Percentiles rank a stretch among this genome's conserved stretches.
Conservation (phyloP, 1,140 invertebrate species). For the Meloidogyne floridensis region DNA sequence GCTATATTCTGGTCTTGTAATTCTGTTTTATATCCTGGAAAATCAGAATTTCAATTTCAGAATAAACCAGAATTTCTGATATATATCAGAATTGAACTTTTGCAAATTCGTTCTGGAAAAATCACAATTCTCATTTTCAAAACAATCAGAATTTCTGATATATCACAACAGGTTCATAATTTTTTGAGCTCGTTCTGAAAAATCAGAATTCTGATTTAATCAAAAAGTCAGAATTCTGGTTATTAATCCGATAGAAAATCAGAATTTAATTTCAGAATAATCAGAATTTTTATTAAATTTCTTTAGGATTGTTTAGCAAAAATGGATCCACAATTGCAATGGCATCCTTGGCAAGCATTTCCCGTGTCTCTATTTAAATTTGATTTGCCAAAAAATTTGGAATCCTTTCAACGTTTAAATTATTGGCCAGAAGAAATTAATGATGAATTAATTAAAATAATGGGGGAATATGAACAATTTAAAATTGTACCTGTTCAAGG, state of each 20-base stretch:
- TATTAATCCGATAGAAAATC: neutral
- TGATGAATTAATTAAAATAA: conserved; percentile 23
- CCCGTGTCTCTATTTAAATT: conserved; percentile 38
- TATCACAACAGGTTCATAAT: too few species aligned
- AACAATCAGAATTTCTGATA: too few species aligned
- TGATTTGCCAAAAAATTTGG: neutral
- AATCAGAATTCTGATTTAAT: too few species aligned
- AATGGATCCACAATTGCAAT: conserved; percentile 33
- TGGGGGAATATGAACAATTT: conserved; percentile 30
- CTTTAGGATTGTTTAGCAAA: conserved; percentile 31
- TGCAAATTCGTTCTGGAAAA: neutral
- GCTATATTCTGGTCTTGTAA: too few species aligned
- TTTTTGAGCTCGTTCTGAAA: too few species aligned
- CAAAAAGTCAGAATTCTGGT: neutral
- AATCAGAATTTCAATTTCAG: neutral
- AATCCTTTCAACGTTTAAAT: neutral
- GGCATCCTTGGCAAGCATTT: conserved; percentile 44
- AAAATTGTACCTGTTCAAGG: conserved; percentile 20
- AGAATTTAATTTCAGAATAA: neutral
- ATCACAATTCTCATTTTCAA: too few species aligned
- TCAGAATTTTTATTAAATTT: neutral
- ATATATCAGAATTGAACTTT: neutral
- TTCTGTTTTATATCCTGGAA: too few species aligned
- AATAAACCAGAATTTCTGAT: neutral
- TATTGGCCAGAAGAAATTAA: conserved; percentile 12